Evolutionary conservation across 2,797 vertebrate species (phyloP).

Genomic region (Myotis vivesi): DNA sequence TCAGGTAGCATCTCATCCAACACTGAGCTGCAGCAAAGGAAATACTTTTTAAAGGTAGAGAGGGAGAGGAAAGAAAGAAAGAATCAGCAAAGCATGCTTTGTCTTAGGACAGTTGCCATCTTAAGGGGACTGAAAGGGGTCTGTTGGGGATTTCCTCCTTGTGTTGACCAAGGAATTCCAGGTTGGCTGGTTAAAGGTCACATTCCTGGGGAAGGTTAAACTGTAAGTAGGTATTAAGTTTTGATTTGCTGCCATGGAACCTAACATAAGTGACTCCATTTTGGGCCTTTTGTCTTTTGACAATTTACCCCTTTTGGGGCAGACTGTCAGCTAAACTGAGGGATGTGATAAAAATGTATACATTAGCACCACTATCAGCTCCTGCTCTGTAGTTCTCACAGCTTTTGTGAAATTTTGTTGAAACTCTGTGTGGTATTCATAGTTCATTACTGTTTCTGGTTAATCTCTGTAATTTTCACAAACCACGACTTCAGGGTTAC

Average conservation of each 20-base stretch:
- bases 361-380: not conserved
- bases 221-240: not conserved
- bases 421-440: not conserved
- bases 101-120: not conserved
- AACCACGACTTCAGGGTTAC: too few species aligned
- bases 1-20: not conserved
- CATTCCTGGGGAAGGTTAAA: not conserved
- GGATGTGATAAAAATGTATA: not conserved
- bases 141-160: not conserved
- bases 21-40: not conserved
- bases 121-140: too few species aligned
- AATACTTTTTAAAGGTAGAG: not conserved
- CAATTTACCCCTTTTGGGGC: not conserved
- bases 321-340: not conserved
- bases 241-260: not conserved
- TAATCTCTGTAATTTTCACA: not conserved
- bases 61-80: not conserved
- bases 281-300: not conserved
- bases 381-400: not conserved
- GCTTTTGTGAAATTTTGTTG: not conserved
- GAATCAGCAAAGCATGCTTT: not conserved
- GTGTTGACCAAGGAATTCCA: not conserved
- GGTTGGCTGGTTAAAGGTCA: not conserved
- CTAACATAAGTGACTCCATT: not conserved
- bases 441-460: not conserved